These are phyloP conservation scores for Cheilosia variabilis DNA, from an alignment of 2,888 invertebrate species.

Conservation along the genomic window DNA sequence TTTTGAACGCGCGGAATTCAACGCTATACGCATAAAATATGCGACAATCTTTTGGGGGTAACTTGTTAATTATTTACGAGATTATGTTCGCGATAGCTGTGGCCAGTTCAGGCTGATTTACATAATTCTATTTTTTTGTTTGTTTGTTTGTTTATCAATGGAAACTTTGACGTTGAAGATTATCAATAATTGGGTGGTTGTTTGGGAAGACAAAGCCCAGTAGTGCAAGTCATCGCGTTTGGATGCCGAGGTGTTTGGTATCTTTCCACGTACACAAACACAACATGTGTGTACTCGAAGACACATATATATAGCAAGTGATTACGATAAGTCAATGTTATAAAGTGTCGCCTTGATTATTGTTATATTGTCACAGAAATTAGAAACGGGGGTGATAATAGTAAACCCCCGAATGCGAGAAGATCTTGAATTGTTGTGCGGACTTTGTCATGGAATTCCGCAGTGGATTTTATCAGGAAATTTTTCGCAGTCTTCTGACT, in stretches of 20 bases:
- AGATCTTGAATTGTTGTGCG: not conserved
- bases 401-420: not conserved
- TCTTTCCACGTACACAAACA: not conserved
- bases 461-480: not conserved
- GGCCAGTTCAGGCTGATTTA: not conserved
- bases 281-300: no score
- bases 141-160: constrained; percentile 21
- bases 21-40: not conserved
- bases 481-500: not conserved
- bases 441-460: constrained; percentile 9
- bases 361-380: not conserved
- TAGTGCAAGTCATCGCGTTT: constrained; percentile 3
- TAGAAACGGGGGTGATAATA: constrained; percentile 4
- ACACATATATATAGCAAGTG: not conserved
- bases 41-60: not conserved
- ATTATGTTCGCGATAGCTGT: not conserved
- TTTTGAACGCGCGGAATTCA: not conserved
- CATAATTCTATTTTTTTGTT: not conserved
- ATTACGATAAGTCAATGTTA: constrained; percentile 13
- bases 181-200: constrained; percentile 7
- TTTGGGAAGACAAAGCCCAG: not conserved
- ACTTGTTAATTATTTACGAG: constrained; percentile 6
- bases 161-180: constrained; percentile 18
- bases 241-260: not conserved
- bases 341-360: not conserved